phyloP scores from a whole-genome alignment of 2,888 invertebrate species.

The Poecilus cupreus region DNA sequence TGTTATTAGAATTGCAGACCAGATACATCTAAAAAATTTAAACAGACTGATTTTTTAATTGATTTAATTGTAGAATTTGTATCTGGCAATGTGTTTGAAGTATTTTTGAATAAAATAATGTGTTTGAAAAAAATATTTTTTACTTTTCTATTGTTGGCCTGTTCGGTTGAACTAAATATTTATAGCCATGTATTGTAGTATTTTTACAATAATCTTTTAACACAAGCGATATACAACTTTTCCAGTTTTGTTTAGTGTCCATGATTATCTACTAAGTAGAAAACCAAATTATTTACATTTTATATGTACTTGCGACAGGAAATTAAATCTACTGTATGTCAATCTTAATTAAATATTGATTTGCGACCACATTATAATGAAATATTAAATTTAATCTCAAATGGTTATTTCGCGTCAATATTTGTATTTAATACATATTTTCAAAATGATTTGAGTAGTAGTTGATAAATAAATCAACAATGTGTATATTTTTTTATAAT shows the following conservation, averaged over 20 bases:
- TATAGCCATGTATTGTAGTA: conserved; percentile 47
- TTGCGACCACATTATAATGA: too few relatives aligned
- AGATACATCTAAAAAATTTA: conserved; percentile 48
- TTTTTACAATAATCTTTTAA: conserved; percentile 45
- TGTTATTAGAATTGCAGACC: conserved; percentile 29
- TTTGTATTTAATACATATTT: too few relatives aligned
- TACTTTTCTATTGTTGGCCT: conserved; percentile 50
- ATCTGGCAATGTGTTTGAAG: too few relatives aligned
- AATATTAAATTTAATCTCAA: too few relatives aligned
- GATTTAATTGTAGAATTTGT: neutral
- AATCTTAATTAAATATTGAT: neutral
- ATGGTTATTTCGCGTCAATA: too few relatives aligned
- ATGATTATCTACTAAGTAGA: neutral
- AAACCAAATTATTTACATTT: neutral
- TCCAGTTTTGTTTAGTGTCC: neutral
- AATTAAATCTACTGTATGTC: neutral
- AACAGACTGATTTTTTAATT: neutral
- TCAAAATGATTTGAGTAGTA: too few relatives aligned
- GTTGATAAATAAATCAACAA: too few relatives aligned
- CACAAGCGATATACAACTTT: neutral
- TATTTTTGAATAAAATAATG: too few relatives aligned
- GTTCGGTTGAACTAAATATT: conserved; percentile 43
- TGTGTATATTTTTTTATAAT: too few relatives aligned
- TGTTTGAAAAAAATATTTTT: neutral
- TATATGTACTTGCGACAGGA: neutral